Evolutionary conservation across 2,888 invertebrate genomes (phyloP), one percentile per base, ranked within the genome.

Genomic region (Clepsis dumicolana): DNA sequence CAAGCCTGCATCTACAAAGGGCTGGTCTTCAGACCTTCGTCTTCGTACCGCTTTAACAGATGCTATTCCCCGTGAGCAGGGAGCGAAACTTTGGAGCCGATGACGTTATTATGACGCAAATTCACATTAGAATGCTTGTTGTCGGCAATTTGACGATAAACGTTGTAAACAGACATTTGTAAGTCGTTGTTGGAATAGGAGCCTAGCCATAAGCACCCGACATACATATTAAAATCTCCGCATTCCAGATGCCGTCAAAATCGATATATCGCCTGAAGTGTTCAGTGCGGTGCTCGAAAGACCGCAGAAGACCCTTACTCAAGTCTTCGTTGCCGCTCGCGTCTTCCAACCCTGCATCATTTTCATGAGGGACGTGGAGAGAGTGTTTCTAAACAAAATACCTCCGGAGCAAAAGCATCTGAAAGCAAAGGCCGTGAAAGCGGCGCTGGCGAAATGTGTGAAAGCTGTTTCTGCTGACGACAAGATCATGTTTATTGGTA

Each of bases 301-400:
- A 0, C 80, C 83, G 0, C 38, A 25, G 0, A 81, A 78, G 18
- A 53, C 74, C 0, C 16, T 87, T 14, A n/a, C 44, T 0, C 75
- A 76, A 12, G 84, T 79, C 0, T 80, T 86, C 35, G 24, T 68
- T 0, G 79, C 76, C 0, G 87, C 87, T 0, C 77, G 72, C 44
- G 75, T 77, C 0, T 85, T 86, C 35, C 86, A 87, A 41, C 87
- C 87, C 0, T 71, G 84, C 1, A 82, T 87, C 0, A 74, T 87
- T 0, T 87, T 74, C 68, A 71, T 82, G 67, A 82, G 72, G 59
- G 76, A 87, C 24, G 62, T 87, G 0, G 87, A 87, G 54, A 76
- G 79, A 52, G 81, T 86, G 0, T 87, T 83, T 38, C 59, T 71
- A 48, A 82, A 75, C 25, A 85, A 77, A 77, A 85, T 73, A 12